These are phyloP conservation scores for Numida meleagris DNA, from an alignment of 2,113 vertebrate genomes.

Conservation along the genomic window DNA sequence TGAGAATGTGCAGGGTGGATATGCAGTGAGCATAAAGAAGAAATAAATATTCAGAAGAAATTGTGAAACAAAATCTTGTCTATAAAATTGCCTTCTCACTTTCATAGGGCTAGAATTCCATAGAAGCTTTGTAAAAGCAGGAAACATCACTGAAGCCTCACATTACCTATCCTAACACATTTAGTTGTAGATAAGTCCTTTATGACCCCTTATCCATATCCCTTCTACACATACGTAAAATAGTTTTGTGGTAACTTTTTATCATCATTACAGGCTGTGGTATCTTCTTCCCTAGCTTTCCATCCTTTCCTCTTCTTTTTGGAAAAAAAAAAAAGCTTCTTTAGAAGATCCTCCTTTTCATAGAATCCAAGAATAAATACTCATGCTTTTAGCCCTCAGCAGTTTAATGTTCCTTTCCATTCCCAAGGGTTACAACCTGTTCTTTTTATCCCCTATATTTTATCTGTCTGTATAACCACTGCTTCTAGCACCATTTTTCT, in stretches of 20 bases:
- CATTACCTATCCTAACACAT: not conserved
- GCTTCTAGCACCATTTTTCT: constrained; percentile 39
- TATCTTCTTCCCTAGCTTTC: not conserved
- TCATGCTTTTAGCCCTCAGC: constrained; percentile 13
- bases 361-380: constrained; percentile 42
- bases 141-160: not conserved
- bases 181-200: not conserved
- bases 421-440: constrained; percentile 13
- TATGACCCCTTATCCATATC: not conserved
- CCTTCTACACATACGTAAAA: not conserved
- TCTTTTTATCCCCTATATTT: constrained; percentile 48
- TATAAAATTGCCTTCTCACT: not conserved
- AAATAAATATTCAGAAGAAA: not conserved
- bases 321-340: not conserved
- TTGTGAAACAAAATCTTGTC: not conserved
- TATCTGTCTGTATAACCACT: constrained; percentile 36
- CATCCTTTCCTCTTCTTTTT: not conserved
- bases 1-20: not conserved
- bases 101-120: not conserved
- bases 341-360: not conserved
- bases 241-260: not conserved
- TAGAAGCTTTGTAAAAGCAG: not conserved
- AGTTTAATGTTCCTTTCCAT: constrained; percentile 32
- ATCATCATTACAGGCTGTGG: not conserved
- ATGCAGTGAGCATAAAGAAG: not conserved